Base-by-base conservation (phyloP, 2,888 invertebrate genomes). In the Chouioia cunea region DNA sequence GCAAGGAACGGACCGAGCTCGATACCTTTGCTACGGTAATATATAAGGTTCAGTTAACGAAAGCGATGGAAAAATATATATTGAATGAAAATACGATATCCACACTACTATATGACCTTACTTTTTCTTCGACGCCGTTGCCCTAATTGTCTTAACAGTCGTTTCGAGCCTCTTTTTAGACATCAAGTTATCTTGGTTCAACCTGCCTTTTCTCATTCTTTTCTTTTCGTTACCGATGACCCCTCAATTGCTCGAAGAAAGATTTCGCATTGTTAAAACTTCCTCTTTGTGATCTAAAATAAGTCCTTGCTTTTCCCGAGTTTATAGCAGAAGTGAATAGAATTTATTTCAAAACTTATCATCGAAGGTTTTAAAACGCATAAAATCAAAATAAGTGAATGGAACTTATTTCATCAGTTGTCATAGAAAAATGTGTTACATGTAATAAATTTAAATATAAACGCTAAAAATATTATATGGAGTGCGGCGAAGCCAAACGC, bases 131-230 rank as follows among this genome's bases (percentile, higher is more conserved):
- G 44, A 27, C 62, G 43, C 15, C 43, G 12, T 12, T 36, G 53
- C 36, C 48, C 70, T 63, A 66, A 59, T 67, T 62, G 70, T 65
- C 71, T 69, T 71, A 65, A 60, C 67, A 53, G 67, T 73, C 69
- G 58, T 70, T 73, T 44, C 27, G 36, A 10, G 12, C 22, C 15
- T 10, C 20, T 27, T 18, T 54, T 18, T 23, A 18, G n/a, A 36
- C 36, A 36, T 36, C 36, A 6, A 12, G 64, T 16, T 54, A 23
- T n/a, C 10, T 58, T 36, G 3, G 8, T 48, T 36, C 12, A 53
- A 15, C 12, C 14, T 27, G 48, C 22, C 46, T 22, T 48, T 16
- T 12, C 22, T 6, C 16, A 10, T 4, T 48, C 15, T 2, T 56
- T 57, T 18, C n/a, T 54, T 23, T 60, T 18, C 36, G 36, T 36